These are phyloP conservation scores for Leucopsar rothschildi DNA, from an alignment of 2,113 vertebrate species.

Conservation along the genomic window DNA sequence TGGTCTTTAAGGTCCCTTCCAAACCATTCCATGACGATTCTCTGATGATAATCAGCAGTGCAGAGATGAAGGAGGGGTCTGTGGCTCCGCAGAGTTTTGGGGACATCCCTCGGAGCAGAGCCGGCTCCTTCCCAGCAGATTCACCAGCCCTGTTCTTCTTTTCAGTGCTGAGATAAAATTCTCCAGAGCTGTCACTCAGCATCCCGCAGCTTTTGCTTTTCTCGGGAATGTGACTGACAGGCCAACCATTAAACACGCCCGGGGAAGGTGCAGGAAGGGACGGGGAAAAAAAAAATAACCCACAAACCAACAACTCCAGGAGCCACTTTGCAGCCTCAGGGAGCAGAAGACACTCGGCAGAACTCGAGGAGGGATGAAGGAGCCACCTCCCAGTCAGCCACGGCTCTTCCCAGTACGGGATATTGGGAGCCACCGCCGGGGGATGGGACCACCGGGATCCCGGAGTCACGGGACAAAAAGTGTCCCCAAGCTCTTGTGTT, in stretches of 20 bases:
- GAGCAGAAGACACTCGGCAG: not conserved
- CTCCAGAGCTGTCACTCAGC: slow-evolving; percentile 5
- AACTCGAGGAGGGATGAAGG: fast-evolving
- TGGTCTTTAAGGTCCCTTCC: not conserved
- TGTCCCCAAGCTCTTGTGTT: fast-evolving
- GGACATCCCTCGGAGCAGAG: fast-evolving
- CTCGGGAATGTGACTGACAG: slow-evolving; percentile 3
- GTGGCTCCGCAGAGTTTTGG: not conserved
- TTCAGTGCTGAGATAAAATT: not conserved
- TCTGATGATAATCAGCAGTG: not conserved
- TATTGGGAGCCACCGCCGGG: fast-evolving
- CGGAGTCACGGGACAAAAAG: no score
- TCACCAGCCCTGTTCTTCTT: not conserved
- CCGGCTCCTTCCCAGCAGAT: not conserved
- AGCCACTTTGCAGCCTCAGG: not conserved
- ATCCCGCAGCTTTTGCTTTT: not conserved
- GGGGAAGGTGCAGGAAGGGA: not conserved
- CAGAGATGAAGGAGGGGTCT: not conserved
- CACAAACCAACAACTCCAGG: not conserved
- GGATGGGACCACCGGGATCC: not conserved
- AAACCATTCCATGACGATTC: not conserved
- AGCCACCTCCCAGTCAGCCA: not conserved
- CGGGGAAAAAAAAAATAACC: not conserved
- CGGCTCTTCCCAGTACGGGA: not conserved
- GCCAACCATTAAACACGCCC: not conserved